Conservation (phyloP, 2,113 vertebrate genomes). For the Lophura nycthemera region DNA sequence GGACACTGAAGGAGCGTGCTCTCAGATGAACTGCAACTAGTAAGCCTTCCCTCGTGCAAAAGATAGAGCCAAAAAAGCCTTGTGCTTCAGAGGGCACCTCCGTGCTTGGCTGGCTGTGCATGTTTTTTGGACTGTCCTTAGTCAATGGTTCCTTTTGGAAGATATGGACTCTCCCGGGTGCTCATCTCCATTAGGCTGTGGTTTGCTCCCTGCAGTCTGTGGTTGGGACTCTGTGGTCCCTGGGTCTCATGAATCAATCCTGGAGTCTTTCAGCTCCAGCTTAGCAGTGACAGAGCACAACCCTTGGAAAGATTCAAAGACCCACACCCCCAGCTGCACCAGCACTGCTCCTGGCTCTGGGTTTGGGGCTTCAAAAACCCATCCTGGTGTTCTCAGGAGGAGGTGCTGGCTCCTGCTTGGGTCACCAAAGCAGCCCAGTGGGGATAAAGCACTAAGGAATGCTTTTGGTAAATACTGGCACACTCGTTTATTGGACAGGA, state of each 20-base stretch:
- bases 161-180: accelerated
- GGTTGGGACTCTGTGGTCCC: not conserved
- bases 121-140: accelerated
- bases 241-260: accelerated
- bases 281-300: not conserved
- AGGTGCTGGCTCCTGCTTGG: not conserved
- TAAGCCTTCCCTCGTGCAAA: accelerated
- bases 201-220: not conserved
- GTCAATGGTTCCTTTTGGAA: not conserved
- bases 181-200: accelerated
- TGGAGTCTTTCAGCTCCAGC: not conserved
- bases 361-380: not conserved
- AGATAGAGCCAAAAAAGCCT: not conserved
- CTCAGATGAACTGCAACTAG: accelerated
- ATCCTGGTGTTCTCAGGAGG: not conserved
- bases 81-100: not conserved
- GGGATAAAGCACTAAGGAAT: accelerated
- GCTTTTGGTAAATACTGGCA: not conserved
- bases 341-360: accelerated
- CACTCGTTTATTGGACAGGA: not conserved
- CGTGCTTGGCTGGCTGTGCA: accelerated
- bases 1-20: not conserved
- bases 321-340: not conserved
- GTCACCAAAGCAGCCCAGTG: accelerated
- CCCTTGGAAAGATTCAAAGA: not conserved